Evolutionary conservation across 2,113 vertebrate species (phyloP).

Genomic region (Oostethus manadensis): DNA sequence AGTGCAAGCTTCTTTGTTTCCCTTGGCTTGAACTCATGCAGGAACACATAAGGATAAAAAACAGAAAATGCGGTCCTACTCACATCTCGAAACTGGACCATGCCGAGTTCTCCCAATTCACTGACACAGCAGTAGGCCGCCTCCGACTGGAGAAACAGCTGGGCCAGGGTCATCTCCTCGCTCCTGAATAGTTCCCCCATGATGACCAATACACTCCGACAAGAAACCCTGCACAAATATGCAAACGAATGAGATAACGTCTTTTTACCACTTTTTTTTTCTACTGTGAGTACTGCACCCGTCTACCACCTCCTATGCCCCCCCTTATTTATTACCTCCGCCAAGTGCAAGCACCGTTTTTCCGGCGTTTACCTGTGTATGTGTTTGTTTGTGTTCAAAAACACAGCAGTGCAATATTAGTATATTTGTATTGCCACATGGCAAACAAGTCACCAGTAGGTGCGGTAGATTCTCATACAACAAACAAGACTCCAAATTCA

Average conservation of each 20-base stretch:
- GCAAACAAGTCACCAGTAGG: too few relatives aligned
- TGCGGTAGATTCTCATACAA: too few relatives aligned
- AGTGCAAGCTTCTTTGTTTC: not conserved
- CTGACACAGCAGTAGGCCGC: constrained; percentile 94
- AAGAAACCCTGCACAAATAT: not conserved
- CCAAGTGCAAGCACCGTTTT: too few relatives aligned
- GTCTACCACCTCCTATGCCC: too few relatives aligned
- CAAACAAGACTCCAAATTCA: too few relatives aligned
- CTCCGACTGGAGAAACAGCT: constrained; percentile 92
- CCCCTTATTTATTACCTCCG: too few relatives aligned
- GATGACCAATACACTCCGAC: constrained; percentile 24
- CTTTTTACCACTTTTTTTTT: too few relatives aligned
- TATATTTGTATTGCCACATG: too few relatives aligned
- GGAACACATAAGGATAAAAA: not conserved
- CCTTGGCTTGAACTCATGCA: not conserved
- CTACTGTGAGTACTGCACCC: too few relatives aligned
- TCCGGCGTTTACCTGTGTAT: too few relatives aligned
- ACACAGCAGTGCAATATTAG: too few relatives aligned
- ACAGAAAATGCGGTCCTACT: constrained; percentile 48
- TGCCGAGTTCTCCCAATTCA: constrained; percentile 90
- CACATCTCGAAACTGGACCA: constrained; percentile 94
- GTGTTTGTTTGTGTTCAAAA: too few relatives aligned
- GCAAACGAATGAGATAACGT: not conserved
- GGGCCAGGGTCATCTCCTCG: constrained; percentile 93
- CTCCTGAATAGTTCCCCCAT: constrained; percentile 94